Conservation (phyloP, 2,797 vertebrate species). For the Syncerus caffer region DNA sequence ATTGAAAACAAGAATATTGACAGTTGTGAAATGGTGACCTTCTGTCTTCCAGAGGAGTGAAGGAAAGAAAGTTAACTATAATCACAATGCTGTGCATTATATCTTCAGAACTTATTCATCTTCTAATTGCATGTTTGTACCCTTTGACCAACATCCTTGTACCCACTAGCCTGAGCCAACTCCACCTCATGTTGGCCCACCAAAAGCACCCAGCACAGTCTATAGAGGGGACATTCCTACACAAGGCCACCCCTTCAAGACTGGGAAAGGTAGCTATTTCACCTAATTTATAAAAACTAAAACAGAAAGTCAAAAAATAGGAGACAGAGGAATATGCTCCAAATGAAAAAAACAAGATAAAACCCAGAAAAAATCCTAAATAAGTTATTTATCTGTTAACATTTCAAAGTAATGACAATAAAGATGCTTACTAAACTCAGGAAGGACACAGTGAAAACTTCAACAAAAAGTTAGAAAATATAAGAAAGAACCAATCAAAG, state of each 20-base stretch:
- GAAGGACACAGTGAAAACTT: neutral
- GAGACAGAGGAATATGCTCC: neutral
- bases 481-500: neutral
- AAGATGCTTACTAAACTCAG: neutral
- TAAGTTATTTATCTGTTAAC: neutral
- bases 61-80: neutral
- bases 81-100: neutral
- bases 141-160: neutral
- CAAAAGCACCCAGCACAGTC: neutral
- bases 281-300: neutral
- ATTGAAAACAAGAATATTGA: neutral
- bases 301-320: neutral
- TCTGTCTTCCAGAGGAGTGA: constrained; percentile 18
- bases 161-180: neutral
- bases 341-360: neutral
- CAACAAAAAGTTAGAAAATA: neutral
- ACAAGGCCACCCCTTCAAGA: neutral
- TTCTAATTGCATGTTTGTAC: neutral
- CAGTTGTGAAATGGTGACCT: neutral
- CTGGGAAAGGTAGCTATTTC: neutral
- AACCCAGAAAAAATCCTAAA: neutral
- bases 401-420: neutral
- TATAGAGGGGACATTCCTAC: neutral
- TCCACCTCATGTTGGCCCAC: neutral
- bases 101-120: neutral